phyloP scores from a whole-genome alignment of 2,113 vertebrate species.

The Cebidichthys violaceus region DNA sequence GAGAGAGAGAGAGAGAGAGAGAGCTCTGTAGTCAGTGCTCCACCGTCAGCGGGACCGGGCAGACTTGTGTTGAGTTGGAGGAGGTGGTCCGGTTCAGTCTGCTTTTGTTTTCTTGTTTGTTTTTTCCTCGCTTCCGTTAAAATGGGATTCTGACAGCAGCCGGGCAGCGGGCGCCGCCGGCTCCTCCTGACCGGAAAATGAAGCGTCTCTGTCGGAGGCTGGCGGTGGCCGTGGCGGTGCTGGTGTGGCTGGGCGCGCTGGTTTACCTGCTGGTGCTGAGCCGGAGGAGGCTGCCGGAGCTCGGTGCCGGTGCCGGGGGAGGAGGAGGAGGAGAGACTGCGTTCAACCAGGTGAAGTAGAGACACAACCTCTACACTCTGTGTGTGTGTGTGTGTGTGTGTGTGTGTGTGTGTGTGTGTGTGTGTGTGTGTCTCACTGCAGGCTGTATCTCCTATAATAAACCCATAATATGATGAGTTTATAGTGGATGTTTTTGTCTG shows the following conservation, averaged over 20 bases:
- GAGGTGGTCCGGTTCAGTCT: neutral
- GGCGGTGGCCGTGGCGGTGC: slow-evolving; percentile 77
- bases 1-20: slow-evolving; percentile 7
- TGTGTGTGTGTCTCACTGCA: neutral
- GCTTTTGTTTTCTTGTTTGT: slow-evolving; percentile 14
- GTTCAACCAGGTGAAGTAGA: slow-evolving; percentile 65
- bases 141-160: slow-evolving; percentile 61
- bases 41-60: slow-evolving; percentile 37
- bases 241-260: slow-evolving; percentile 81
- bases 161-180: slow-evolving; percentile 71
- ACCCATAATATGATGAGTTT: neutral
- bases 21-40: neutral
- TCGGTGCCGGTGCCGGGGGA: slow-evolving; percentile 45
- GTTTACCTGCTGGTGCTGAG: slow-evolving; percentile 81
- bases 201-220: slow-evolving; percentile 77
- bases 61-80: neutral
- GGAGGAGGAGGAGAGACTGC: slow-evolving; percentile 26
- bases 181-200: slow-evolving; percentile 70
- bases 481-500: neutral
- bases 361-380: neutral
- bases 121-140: neutral
- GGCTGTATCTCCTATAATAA: neutral
- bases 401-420: no score
- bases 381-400: neutral
- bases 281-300: slow-evolving; percentile 77